Conservation (phyloP, 2,113 vertebrate genomes). For the human region GRCh38 chr13:86198001-86198500, state of each 20-base stretch:
- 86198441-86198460: not conserved
- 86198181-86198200: not conserved
- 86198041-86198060: not conserved
- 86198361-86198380: not conserved
- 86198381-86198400: not conserved
- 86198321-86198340: not conserved
- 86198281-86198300: not conserved
- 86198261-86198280: not conserved
- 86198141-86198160: not conserved
- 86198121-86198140: not conserved
- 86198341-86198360: not conserved
- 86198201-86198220: not conserved
- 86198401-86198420: not conserved
- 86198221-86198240: not conserved
- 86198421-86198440: not conserved
- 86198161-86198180: not conserved
- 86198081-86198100: not conserved
- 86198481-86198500: not conserved
- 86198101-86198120: not conserved
- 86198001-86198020: not conserved
- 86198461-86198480: not conserved
- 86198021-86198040: not conserved
- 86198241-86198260: not conserved
- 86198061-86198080: not conserved
- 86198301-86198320: not conserved